Evolutionary conservation across 2,888 invertebrate species (phyloP).

Genomic region (Eumerus sabulonum): DNA sequence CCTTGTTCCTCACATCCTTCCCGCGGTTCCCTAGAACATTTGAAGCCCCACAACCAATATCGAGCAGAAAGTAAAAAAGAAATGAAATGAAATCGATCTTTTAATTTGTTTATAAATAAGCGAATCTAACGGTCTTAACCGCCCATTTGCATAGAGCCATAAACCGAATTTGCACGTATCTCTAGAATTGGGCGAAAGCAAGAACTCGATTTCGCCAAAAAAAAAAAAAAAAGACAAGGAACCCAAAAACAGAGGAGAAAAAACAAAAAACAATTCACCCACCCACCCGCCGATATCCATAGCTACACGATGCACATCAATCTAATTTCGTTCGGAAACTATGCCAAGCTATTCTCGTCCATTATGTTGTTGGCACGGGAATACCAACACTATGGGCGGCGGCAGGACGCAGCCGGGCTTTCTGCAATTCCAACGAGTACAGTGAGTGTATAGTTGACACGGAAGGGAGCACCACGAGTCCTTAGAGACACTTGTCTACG

Average conservation of each 20-base stretch:
- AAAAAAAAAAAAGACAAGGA: slow-evolving; percentile 7
- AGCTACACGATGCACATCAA: slow-evolving; percentile 36
- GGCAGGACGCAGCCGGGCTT: slow-evolving; percentile 10
- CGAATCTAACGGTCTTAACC: background rate
- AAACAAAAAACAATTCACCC: slow-evolving; percentile 4
- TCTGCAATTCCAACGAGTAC: slow-evolving; percentile 12
- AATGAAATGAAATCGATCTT: background rate
- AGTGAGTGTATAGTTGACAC: slow-evolving; percentile 20
- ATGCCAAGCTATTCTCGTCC: slow-evolving; percentile 59
- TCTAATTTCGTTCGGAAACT: slow-evolving; percentile 51
- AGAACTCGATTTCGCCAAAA: background rate
- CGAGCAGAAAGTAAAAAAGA: too few relatives aligned
- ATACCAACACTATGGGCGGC: slow-evolving; percentile 17
- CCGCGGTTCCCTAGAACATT: too few relatives aligned
- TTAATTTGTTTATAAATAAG: slow-evolving; percentile 20
- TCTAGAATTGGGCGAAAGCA: background rate
- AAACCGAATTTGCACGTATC: slow-evolving; percentile 10
- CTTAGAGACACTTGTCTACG: too few relatives aligned
- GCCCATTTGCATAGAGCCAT: slow-evolving; percentile 7
- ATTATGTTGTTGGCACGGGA: slow-evolving; percentile 30
- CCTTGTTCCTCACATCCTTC: background rate
- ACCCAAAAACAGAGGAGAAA: slow-evolving; percentile 1
- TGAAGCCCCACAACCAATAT: too few relatives aligned
- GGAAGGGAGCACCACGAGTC: too few relatives aligned
- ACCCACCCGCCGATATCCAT: slow-evolving; percentile 1